Evolutionary conservation across 2,888 invertebrate species (phyloP).

Genomic region (Acleris literana): DNA sequence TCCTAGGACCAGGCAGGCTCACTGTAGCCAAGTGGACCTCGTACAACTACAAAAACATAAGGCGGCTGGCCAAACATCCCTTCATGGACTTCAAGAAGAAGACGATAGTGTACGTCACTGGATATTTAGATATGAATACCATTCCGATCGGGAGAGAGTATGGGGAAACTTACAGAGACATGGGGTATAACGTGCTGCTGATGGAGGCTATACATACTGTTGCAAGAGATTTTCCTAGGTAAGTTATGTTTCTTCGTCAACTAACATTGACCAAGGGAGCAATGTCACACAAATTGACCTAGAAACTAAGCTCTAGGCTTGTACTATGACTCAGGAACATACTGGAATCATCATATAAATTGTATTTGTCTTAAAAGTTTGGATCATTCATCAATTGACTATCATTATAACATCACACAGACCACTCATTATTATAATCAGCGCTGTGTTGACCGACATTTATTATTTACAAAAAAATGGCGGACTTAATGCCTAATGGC

Average conservation of each 20-base stretch:
- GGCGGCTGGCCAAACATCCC: slow-evolving; percentile 27
- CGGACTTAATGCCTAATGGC: no score
- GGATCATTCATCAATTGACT: no score
- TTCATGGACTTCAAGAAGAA: slow-evolving; percentile 26
- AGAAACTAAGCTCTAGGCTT: no score
- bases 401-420: no score
- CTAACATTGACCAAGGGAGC: background rate
- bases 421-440: no score
- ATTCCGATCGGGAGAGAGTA: slow-evolving; percentile 20
- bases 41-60: slow-evolving; percentile 27
- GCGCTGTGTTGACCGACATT: no score
- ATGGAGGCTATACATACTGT: slow-evolving; percentile 32
- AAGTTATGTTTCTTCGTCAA: slow-evolving; percentile 30
- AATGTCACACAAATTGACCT: no score
- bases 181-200: slow-evolving; percentile 37
- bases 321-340: no score
- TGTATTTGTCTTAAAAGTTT: no score
- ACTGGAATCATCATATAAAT: no score
- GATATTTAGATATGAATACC: slow-evolving; percentile 32
- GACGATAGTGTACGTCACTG: slow-evolving; percentile 34
- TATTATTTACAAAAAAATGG: no score
- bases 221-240: slow-evolving; percentile 33
- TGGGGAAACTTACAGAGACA: slow-evolving; percentile 25
- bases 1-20: slow-evolving; percentile 17
- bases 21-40: slow-evolving; percentile 12